phyloP scores from a whole-genome alignment of 2,113 vertebrate genomes.

The Beaufortia kweichowensis region DNA sequence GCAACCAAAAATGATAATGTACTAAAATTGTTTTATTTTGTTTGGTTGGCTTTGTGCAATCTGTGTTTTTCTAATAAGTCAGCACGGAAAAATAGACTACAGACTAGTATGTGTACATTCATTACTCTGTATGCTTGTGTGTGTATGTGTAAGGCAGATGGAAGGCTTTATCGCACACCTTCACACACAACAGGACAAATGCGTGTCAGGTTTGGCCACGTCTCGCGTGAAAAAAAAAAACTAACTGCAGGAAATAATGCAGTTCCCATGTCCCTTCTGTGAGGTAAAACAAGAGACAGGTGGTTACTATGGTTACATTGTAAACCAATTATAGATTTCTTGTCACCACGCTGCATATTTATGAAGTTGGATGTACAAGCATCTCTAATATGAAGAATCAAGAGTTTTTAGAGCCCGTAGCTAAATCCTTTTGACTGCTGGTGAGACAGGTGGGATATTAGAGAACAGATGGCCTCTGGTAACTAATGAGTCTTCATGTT shows the following conservation, averaged over 20 bases:
- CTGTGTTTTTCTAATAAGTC: no score
- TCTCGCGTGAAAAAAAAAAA: constrained; percentile 1
- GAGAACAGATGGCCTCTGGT: constrained; percentile 16
- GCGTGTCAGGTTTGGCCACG: not conserved
- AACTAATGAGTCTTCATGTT: not conserved
- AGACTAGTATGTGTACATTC: not conserved
- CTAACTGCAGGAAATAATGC: constrained; percentile 18
- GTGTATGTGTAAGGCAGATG: not conserved
- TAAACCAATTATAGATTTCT: constrained; percentile 46
- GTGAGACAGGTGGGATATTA: constrained; percentile 12
- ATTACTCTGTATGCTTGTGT: not conserved
- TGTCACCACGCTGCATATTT: constrained; percentile 16
- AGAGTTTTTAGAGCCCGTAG: not conserved
- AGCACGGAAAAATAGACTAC: no score
- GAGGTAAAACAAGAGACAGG: constrained; percentile 42
- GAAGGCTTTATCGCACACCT: not conserved
- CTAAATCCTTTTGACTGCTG: not conserved
- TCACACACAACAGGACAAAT: not conserved
- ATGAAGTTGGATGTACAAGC: constrained; percentile 19
- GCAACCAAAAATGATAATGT: not conserved
- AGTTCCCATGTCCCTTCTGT: constrained; percentile 32
- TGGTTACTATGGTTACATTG: constrained; percentile 53
- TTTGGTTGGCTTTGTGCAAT: not conserved
- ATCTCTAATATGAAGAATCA: constrained; percentile 4
- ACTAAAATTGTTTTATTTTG: not conserved